Base-by-base conservation (phyloP, 2,888 invertebrate species). In the Smittia sp. region DNA sequence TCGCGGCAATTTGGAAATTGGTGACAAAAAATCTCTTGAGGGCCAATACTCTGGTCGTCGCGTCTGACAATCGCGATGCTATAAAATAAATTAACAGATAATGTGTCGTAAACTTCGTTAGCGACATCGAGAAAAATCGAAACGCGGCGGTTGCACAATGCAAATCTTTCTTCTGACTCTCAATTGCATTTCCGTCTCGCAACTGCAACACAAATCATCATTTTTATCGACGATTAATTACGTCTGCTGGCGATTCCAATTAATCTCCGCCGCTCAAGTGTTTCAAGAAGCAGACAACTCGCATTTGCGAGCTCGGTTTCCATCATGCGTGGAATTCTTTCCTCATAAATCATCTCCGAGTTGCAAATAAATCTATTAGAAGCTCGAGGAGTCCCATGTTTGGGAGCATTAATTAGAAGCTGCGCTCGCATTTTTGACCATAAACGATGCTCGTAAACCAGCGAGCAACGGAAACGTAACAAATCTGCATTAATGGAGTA, bases 401-500 rank as follows among this genome's bases (percentile, higher is more conserved):
- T 46, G 15, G 58, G 58, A 18, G 18, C 39, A 67, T 67, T 67
- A 38, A 38, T 67, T 67, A 38, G 24, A 63, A n/a, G 9, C 15
- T n/a, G 2, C n/a, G n/a, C 24, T 63, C n/a, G 24, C 32, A 63
- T 13, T 63, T 67, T 67, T 67, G 39, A 39, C 18, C 67, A 67
- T 67, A 38, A 67, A 67, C 11, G 58, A 58, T 18, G 20, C 18
- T 58, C 58, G 22, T 58, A 67, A 67, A 67, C 39, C 20, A 38
- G 18, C 58, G 58, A 27, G 9, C 18, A 67, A 67, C 67, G 39
- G 67, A 67, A 67, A 69, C 27, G 69, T 15, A 18, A 54, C 69
- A 27, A 54, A 54, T 69, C 54, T 69, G 69, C 69, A 69, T 69
- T 54, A 69, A 54, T 69, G 54, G 69, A 52, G 69, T 54, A 15